Conservation (phyloP, 1,140 invertebrate genomes). For the Ericerus pela region DNA sequence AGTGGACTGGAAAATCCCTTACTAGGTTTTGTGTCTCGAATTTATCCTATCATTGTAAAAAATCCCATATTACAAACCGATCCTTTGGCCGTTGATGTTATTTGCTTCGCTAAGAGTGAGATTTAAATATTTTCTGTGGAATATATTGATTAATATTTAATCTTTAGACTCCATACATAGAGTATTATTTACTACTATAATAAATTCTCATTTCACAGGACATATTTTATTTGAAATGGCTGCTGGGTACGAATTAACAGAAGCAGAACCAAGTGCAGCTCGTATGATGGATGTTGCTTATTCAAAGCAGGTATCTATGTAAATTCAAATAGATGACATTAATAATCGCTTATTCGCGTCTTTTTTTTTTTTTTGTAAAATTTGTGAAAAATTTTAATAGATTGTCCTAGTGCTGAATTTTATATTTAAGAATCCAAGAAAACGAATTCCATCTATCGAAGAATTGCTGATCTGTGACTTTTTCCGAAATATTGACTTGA, state of each 20-base stretch:
- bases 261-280: conserved; percentile 49
- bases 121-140: too few species aligned
- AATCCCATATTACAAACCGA: conserved; percentile 34
- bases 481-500: conserved; percentile 71
- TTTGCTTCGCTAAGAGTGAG: conserved; percentile 50
- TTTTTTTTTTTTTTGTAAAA: too few species aligned
- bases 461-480: conserved; percentile 65
- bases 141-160: too few species aligned
- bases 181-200: too few species aligned
- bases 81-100: conserved; percentile 48
- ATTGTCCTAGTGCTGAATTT: conserved; percentile 61
- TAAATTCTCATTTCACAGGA: conserved; percentile 33
- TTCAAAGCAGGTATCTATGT: conserved; percentile 60
- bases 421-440: conserved; percentile 57
- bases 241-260: conserved; percentile 60
- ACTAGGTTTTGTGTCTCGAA: conserved; percentile 55
- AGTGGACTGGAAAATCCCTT: conserved; percentile 71
- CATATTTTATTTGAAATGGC: conserved; percentile 84
- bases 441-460: conserved; percentile 49
- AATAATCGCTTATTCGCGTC: too few species aligned
- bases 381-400: too few species aligned
- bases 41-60: conserved; percentile 40
- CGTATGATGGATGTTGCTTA: conserved; percentile 55
- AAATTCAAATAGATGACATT: too few species aligned
- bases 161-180: too few species aligned